Conservation (phyloP, 2,113 vertebrate species). For the Aldabrachelys gigantea region DNA sequence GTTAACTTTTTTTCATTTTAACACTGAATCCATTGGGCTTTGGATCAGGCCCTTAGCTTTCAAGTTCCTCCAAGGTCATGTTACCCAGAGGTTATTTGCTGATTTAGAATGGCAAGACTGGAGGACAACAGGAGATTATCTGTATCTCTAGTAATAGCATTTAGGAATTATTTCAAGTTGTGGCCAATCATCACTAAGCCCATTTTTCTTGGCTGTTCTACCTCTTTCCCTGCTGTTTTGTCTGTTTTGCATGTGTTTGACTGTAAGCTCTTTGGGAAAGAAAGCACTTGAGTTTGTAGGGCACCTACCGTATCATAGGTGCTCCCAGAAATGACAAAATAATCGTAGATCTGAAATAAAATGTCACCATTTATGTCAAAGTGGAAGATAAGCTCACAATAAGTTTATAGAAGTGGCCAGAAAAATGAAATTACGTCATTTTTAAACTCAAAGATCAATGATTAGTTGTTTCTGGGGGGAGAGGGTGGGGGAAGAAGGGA, state of each 20-base stretch:
- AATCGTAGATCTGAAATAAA: not conserved
- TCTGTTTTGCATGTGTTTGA: fast-evolving
- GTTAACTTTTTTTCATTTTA: not conserved
- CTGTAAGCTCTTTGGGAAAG: not conserved
- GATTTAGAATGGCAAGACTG: not conserved
- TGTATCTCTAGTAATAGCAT: not conserved
- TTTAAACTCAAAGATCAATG: not conserved
- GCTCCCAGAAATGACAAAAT: not conserved
- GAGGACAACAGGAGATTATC: not conserved
- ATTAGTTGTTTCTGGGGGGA: not conserved
- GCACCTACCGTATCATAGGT: not conserved
- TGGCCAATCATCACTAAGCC: not conserved
- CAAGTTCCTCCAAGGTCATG: not conserved
- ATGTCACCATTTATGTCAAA: not conserved
- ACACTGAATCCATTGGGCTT: not conserved
- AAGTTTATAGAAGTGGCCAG: not conserved
- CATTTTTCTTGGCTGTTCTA: not conserved
- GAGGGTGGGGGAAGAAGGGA: not conserved
- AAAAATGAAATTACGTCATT: not conserved
- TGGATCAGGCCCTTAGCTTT: not conserved
- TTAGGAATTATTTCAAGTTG: not conserved
- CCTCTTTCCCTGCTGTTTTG: not conserved
- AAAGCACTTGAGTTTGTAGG: not conserved
- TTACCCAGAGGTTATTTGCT: not conserved
- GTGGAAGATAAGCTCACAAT: not conserved